phyloP scores from a whole-genome alignment of 2,113 vertebrate species.

The Rynchops niger region DNA sequence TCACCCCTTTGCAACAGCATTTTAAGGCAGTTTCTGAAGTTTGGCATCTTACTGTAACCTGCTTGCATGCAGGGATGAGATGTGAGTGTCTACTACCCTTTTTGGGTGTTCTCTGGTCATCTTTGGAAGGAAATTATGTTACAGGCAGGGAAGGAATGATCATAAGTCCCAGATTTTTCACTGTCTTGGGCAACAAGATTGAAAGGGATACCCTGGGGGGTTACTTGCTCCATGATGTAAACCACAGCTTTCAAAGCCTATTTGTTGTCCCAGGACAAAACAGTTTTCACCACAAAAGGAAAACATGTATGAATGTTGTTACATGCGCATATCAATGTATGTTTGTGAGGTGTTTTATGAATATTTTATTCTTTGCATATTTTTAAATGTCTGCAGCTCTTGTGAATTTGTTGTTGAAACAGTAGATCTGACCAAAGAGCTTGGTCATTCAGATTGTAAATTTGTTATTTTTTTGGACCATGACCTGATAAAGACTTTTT shows the following conservation, averaged over 20 bases:
- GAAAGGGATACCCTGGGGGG: not conserved
- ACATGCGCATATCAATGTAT: not conserved
- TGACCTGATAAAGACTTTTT: not conserved
- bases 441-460: not conserved
- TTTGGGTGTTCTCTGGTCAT: not conserved
- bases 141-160: not conserved
- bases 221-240: not conserved
- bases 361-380: not conserved
- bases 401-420: not conserved
- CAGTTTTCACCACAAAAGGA: not conserved
- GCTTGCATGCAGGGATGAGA: not conserved
- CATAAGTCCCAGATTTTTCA: not conserved
- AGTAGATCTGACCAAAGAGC: not conserved
- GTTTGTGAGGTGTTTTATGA: not conserved
- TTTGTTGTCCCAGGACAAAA: not conserved
- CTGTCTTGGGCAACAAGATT: not conserved
- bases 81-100: not conserved
- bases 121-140: not conserved
- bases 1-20: not conserved
- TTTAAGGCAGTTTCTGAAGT: not conserved
- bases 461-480: not conserved
- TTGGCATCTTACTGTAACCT: not conserved
- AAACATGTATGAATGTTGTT: not conserved
- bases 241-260: not conserved
- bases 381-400: not conserved